Conservation (phyloP, 2,113 vertebrate species). For the zebrafish (Danio rerio) region GRCz12tu NC_133198.1:10481501-10482000, state of each 20-base stretch:
- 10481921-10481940: conserved; percentile 4
- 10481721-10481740: conserved; percentile 52
- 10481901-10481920: conserved; percentile 18
- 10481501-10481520: not conserved
- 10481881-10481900: conserved; percentile 20
- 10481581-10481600: conserved; percentile 42
- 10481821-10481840: conserved; percentile 3
- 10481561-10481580: conserved; percentile 30
- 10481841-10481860: not conserved
- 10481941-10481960: conserved; percentile 10
- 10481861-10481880: conserved; percentile 34
- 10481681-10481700: conserved; percentile 42
- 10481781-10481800: conserved; percentile 21
- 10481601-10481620: conserved; percentile 35
- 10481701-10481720: conserved; percentile 54
- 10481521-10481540: not conserved
- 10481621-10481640: conserved; percentile 40
- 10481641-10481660: conserved; percentile 36
- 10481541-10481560: not conserved
- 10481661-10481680: conserved; percentile 48
- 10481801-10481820: conserved; percentile 25
- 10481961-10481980: not conserved
- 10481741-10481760: conserved; percentile 39
- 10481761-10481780: not conserved
- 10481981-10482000: not conserved